A percentile compares a stretch with the other conserved stretches of the same genome.
Conservation (phyloP, 64 coral and sea anemone genomes). For the Dendronephthya gigantea region DNA sequence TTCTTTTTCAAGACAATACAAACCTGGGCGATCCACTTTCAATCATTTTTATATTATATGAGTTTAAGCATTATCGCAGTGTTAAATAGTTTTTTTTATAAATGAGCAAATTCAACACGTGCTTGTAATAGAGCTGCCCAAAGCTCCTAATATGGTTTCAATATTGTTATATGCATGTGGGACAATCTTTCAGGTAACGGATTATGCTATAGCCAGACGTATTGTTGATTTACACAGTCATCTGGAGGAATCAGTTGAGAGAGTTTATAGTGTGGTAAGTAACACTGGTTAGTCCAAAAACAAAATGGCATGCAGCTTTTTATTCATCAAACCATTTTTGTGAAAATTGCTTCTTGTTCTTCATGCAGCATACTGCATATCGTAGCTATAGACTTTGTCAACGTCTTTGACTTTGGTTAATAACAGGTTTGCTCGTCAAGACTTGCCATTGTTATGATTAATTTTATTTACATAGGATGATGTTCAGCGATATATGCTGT, state of each 20-base stretch:
- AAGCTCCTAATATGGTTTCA: neutral
- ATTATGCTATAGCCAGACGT: conserved; percentile 90
- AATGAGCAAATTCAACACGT: neutral
- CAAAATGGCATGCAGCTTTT: too few species aligned
- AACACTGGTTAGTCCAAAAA: neutral
- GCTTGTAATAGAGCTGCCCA: too few species aligned
- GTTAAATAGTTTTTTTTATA: neutral
- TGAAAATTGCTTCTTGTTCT: too few species aligned
- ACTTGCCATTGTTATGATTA: neutral
- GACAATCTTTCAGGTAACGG: conserved; percentile 48
- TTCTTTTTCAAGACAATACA: too few species aligned
- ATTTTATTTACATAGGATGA: conserved; percentile 57
- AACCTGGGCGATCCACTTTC: too few species aligned
- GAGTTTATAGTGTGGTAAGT: conserved; percentile 89
- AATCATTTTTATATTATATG: too few species aligned
- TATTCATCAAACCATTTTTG: too few species aligned
- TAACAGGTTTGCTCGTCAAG: too few species aligned
- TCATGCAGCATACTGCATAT: too few species aligned
- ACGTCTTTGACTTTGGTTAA: too few species aligned
- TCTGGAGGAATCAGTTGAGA: conserved; percentile 81
- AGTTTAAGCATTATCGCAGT: too few species aligned
- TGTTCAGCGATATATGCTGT: conserved; percentile 80
- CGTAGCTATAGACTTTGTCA: too few species aligned
- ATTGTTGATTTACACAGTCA: conserved; percentile 90
- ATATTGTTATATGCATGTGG: neutral